Conservation (phyloP, 2,888 invertebrate species). For the Apodemia mormo region DNA sequence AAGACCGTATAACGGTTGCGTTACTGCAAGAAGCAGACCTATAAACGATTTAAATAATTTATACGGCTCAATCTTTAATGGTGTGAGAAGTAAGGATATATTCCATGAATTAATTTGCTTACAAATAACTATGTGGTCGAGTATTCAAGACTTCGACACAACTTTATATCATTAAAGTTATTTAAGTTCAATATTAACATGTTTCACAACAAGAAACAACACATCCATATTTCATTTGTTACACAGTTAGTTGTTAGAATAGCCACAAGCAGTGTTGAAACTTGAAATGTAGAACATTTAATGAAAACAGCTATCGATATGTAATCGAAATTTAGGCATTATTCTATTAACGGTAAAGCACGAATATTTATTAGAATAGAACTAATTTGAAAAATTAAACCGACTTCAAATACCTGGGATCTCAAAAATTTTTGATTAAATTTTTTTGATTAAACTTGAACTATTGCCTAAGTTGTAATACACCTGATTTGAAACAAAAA, state of each 20-base stretch:
- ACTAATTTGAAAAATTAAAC: too few species aligned
- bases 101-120: background rate
- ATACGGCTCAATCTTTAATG: background rate
- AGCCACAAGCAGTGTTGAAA: background rate
- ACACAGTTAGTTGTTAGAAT: background rate
- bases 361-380: too few species aligned
- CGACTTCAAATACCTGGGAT: too few species aligned
- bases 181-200: background rate
- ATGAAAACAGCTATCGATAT: background rate
- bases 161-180: background rate
- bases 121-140: background rate
- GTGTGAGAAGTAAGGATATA: conserved; percentile 1
- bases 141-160: background rate
- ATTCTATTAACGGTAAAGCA: too few species aligned
- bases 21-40: background rate
- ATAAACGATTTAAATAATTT: conserved; percentile 1
- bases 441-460: too few species aligned
- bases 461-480: too few species aligned
- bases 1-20: background rate
- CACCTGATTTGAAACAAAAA: too few species aligned
- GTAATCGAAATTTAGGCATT: too few species aligned
- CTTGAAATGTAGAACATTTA: background rate
- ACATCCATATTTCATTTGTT: conserved; percentile 2
- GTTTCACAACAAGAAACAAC: background rate
- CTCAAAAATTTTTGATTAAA: too few species aligned